Evolutionary conservation across 2,888 invertebrate species (phyloP), one percentile per base, ranked within the genome.

Genomic region (Autographa pulchrina): DNA sequence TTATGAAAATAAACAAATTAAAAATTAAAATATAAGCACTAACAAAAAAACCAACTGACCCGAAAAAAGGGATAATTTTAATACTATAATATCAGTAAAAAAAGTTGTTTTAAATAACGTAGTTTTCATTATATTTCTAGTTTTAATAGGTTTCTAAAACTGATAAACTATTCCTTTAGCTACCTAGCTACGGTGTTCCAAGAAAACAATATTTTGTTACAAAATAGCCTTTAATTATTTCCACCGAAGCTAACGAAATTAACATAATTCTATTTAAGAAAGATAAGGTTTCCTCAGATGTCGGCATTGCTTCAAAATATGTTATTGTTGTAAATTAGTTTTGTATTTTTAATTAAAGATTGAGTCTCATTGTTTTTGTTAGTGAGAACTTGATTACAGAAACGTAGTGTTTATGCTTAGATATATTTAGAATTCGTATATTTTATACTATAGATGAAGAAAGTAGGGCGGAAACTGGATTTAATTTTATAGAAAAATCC

Each of bases 141-240:
- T n/a, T n/a, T 1, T 5, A 35, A 8, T 35, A 35, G 35, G 35
- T 20, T 5, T 56, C 25, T 1, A 7, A 56, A 56, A 13, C 2
- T 20, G 13, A 9, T 25, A 3, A 56, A 56, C 4, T 13, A 56
- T 56, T 56, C 14, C 13, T 20, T 54, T 35, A 25, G 25, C 25
- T 25, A 25, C 25, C 35, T 35, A 9, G 20, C 54, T 54, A 20
- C 20, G 11, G 5, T 9, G 20, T 54, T n/a, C 20, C 20, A 2
- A 56, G 14, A 13, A 2, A 11, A 56, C 25, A 25, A 56, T 56
- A 56, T 56, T 56, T 25, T 13, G 54, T 56, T 56, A 56, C 54
- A 13, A 56, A 20, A 56, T 56, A 56, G 25, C 54, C 25, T 56
- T 56, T 56, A 56, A 56, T 56, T 56, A 25, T 25, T 25, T 56